Evolutionary conservation across 1,140 invertebrate species (phyloP).

Genomic region (Penaeus chinensis): DNA sequence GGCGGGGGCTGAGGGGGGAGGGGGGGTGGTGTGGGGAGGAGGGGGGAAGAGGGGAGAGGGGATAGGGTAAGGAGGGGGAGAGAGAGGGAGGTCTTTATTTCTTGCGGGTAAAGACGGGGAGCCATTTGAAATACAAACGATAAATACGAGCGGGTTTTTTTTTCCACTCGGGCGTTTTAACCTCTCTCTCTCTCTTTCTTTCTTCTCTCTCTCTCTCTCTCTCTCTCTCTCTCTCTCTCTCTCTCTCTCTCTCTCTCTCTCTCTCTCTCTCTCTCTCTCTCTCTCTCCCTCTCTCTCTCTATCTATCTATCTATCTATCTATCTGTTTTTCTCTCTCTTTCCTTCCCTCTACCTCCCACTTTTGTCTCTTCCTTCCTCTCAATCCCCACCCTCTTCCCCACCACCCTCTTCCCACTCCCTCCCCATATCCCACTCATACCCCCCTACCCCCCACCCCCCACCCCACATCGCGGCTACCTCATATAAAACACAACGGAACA

Average conservation of each 20-base stretch:
- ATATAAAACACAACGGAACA: no score
- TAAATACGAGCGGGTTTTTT: no score
- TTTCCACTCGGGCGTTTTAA: neutral
- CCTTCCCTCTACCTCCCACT: neutral
- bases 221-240: neutral
- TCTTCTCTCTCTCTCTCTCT: neutral
- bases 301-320: neutral
- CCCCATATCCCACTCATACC: neutral
- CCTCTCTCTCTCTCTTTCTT: conserved; percentile 9
- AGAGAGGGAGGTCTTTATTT: neutral
- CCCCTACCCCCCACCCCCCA: neutral
- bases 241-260: neutral
- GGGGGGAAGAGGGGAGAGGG: neutral
- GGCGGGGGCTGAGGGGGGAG: no score
- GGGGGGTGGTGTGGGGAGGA: no score
- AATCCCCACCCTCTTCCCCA: neutral
- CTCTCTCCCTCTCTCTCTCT: conserved; percentile 15
- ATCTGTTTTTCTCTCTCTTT: neutral
- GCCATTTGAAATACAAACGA: no score
- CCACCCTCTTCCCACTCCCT: neutral
- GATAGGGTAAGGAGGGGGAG: neutral
- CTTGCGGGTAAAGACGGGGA: no score
- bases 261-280: conserved; percentile 20
- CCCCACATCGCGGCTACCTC: neutral
- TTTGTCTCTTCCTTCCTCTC: neutral